Base-by-base conservation (phyloP, 2,113 vertebrate species). In the Pardalotus punctatus region DNA sequence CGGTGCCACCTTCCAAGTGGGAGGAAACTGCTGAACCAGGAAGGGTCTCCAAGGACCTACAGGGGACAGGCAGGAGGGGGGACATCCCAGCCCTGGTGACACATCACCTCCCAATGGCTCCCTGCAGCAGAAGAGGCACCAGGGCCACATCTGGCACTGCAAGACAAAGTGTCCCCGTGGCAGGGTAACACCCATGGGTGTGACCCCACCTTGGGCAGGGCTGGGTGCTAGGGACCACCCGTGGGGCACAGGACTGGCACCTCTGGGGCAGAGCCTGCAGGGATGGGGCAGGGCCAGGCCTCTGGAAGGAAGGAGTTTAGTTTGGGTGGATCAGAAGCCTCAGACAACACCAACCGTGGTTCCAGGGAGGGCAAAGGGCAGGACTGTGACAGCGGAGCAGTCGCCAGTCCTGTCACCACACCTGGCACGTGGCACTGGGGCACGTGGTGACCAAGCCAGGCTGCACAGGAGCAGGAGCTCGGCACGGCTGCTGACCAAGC, bases 61-160 rank as follows among this genome's bases (percentile, higher is more conserved):
- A 7, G 64, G 57, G n/a, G 54, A 72, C 17, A 0, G 0, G 38
- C 3, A 31, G 0, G 0, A 18, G 4, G 9, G 4, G 24, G 29
- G 10, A 51, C 12, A 3, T 43, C 50, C 11, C n/a, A 14, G n/a
- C 54, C 18, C 22, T 4, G 72, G 35, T 7, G 54, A 11, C 35
- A 27, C 28, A 3, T 74, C 73, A 13, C 22, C 54, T 72, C 45
- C 65, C 54, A 10, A 4, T 0, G 0, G 25, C 42, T 64, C 54
- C 38, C 69, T 24, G 79, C 69, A 50, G 48, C 58, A 9, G 22
- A 42, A 66, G 11, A 42, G 42, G 73, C 69, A n/a, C 36, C 22
- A 1, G 6, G 5, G 36, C 5, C 48, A 22, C 54, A 2, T 8
- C 69, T 5, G 29, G 36, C 25, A 4, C 42, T 9, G 4, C 20